Evolutionary conservation across 2,113 vertebrate genomes (phyloP), one percentile per base, ranked within the genome.

Genomic region (Hippocampus mohnikei): DNA sequence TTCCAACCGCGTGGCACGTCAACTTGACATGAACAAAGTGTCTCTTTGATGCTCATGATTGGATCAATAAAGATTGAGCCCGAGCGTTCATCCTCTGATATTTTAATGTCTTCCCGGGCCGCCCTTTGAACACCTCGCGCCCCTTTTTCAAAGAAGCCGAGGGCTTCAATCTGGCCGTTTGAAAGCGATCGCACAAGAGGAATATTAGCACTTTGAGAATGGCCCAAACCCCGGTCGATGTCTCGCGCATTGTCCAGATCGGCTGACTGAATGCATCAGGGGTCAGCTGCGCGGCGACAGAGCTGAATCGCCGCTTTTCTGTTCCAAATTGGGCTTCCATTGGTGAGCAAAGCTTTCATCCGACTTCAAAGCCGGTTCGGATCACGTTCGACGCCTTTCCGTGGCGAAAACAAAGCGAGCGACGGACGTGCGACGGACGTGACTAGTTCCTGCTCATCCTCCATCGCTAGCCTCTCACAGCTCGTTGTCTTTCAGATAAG

Each of bases 61-160:
- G 27, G 33, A 60, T 33, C 18, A 18, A 33, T 8, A 15, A 60
- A 60, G 27, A 29, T 33, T 60, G 33, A 3, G 58, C 58, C 25
- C 58, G 18, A 8, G 5, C 61, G 71, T 80, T 75, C 48, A n/a
- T 40, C 69, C 83, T 81, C 67, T 82, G 79, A 89, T 87, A 84
- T 89, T 89, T 68, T 86, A 87, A 87, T 87, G 63, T 73, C 77
- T 82, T 69, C 67, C 60, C 9, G 63, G 74, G 27, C 53, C 55
- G 42, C 68, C 68, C 74, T 87, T 60, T 83, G 88, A 85, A 81
- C 81, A 71, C 50, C 18, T 62, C 58, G 7, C 20, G 5, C 12
- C n/a, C 33, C 48, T 12, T 44, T 72, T 72, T 58, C 20, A 74
- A 59, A 44, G 20, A 50, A 62, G 5, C 33, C 8, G 20, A 48